Evolutionary conservation across 2,888 invertebrate genomes (phyloP), one percentile per base, ranked within the genome.

Genomic region (Lottia scabra): DNA sequence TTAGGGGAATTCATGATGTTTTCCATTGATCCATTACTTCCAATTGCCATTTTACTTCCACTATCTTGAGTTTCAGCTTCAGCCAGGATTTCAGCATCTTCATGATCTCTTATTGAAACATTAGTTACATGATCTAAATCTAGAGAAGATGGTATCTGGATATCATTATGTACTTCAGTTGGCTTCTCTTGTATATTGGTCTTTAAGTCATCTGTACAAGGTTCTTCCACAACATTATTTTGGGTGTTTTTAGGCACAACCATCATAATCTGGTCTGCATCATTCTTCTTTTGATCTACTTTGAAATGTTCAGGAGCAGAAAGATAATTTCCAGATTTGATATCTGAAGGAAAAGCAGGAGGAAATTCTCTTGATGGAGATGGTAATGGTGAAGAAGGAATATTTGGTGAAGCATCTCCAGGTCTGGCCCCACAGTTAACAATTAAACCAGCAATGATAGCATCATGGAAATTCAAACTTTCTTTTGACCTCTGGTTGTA

Each of bases 391-490:
- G 68, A 45, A 16, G 63, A 48, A 15, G 19, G 27, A 19, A 44
- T 46, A 30, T 27, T 62, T 6, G 27, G 44, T n/a, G n/a, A 48
- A 62, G 62, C 19, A 23, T 30, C 70, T 12, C 85, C 85, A 73
- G 85, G 85, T 63, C 85, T 79, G 38, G 85, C 78, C 70, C 83
- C 83, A 30, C 80, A 84, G 63, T 85, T 85, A 16, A 85, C 78
- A 66, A 87, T 84, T 26, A 87, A 75, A 15, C 86, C 86, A 67
- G 83, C 85, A 65, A 84, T 81, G 19, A 85, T 80, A 13, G 86
- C 85, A 74, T 85, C 84, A 67, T 76, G 80, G 63, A 85, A 84
- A 72, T 82, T 80, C 64, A 83, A 78, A 19, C 75, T 74, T 67
- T 82, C 78, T 23, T 76, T 75, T 67, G 80, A 79, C 38, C 74